Evolutionary conservation across 2,888 invertebrate genomes (phyloP), one percentile per base, ranked within the genome.

Genomic region (Nomada lathburiana): DNA sequence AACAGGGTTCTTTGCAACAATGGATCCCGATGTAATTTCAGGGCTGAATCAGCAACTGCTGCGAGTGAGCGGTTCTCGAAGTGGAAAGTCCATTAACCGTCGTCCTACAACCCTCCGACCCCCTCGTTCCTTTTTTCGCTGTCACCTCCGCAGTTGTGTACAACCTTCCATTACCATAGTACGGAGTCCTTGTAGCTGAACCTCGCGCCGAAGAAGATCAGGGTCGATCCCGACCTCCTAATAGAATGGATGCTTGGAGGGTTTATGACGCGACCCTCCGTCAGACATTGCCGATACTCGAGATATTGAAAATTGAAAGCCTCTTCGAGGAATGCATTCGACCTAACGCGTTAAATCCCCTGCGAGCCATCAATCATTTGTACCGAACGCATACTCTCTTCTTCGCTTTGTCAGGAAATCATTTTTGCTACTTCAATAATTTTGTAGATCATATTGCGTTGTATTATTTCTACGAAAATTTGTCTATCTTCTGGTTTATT

Each of bases 21-120:
- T 64, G 52, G 69, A 79, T 76, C 60, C 79, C 69, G 83, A 83
- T 83, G 82, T 86, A 83, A 88, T 88, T 88, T 86, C 69, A 68
- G 70, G 78, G 90, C 86, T 90, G 90, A 90, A 88, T 90, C 90
- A 88, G 88, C 89, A 87, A 83, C 84, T 82, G 78, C 71, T 76
- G 84, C 83, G 65, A 83, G 72, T 82, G 84, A 85, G 76, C 84
- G 80, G 64, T 76, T 76, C 77, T 76, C 57, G 76, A 80, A 86
- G 89, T 86, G 86, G 84, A 86, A 87, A 87, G 88, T 82, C 89
- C 86, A 89, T 89, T 89, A 89, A 88, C 85, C 82, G 81, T 81
- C 78, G 75, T 80, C 82, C 76, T 80, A 80, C 69, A 77, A 76
- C 84, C 70, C 78, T 47, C 47, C 13, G 47, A 16, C 69, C 57